A percentile compares a stretch with the other conserved stretches of the same genome.
phyloP scores from a whole-genome alignment of 1,140 invertebrate species.

The Macrosteles quadrilineatus region DNA sequence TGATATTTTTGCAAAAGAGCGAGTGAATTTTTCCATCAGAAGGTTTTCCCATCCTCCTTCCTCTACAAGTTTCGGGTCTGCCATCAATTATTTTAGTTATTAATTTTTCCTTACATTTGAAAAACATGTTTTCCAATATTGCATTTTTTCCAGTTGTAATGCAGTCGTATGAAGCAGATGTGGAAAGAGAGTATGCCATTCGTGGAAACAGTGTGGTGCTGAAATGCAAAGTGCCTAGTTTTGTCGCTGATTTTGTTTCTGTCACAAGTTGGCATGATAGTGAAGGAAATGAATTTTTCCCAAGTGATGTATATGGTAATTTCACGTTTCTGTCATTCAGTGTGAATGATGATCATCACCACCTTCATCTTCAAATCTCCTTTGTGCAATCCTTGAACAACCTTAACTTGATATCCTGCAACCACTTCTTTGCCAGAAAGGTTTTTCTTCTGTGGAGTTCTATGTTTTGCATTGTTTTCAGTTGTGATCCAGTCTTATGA shows the following conservation, averaged over 20 bases:
- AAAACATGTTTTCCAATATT: too few species aligned
- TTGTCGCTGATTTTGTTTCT: slow-evolving; percentile 88
- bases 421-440: too few species aligned
- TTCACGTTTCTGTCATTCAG: background rate
- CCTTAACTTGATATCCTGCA: background rate
- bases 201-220: slow-evolving; percentile 88
- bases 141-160: slow-evolving; percentile 64
- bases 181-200: slow-evolving; percentile 93
- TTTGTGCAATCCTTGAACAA: background rate
- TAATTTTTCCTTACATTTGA: too few species aligned
- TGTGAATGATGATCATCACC: background rate
- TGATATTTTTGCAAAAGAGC: background rate
- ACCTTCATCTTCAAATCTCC: background rate
- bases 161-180: slow-evolving; percentile 79
- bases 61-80: too few species aligned
- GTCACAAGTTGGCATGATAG: slow-evolving; percentile 78
- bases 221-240: slow-evolving; percentile 92
- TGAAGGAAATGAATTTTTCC: slow-evolving; percentile 35
- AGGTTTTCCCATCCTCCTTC: background rate
- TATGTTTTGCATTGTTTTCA: slow-evolving; percentile 54
- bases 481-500: slow-evolving; percentile 81
- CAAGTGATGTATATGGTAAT: slow-evolving; percentile 36
- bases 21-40: background rate
- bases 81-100: too few species aligned
- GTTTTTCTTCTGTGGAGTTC: too few species aligned